Evolutionary conservation across 2,888 invertebrate species (phyloP).

Genomic region (Eupithecia tripunctaria): DNA sequence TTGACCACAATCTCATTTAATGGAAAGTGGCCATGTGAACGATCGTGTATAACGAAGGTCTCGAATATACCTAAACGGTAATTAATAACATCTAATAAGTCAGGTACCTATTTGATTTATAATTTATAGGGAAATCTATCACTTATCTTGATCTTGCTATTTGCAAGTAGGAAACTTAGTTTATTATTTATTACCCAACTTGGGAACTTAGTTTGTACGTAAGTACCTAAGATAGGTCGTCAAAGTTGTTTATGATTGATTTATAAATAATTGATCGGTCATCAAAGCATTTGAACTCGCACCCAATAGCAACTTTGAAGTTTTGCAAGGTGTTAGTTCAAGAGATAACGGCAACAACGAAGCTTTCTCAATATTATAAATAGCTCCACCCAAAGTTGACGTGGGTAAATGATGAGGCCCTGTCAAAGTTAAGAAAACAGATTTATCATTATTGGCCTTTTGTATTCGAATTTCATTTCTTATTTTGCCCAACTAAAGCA

Average conservation of each 20-base stretch:
- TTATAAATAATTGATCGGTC: neutral
- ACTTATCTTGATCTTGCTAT: neutral
- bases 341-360: constrained; percentile 34
- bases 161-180: neutral
- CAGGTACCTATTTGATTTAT: neutral
- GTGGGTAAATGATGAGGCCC: constrained; percentile 46
- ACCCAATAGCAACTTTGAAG: constrained; percentile 13
- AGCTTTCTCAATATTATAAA: constrained; percentile 43
- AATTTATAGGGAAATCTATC: neutral
- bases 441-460: constrained; percentile 47
- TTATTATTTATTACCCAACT: neutral
- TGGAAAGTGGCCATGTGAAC: neutral
- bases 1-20: too few relatives aligned
- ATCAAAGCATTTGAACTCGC: neutral
- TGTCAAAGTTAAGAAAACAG: constrained; percentile 46
- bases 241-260: neutral
- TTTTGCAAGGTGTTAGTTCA: constrained; percentile 21
- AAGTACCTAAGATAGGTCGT: neutral
- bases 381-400: constrained; percentile 44
- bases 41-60: too few relatives aligned
- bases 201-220: neutral
- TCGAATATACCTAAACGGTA: too few relatives aligned
- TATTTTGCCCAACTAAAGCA: neutral
- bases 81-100: too few relatives aligned
- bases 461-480: constrained; percentile 28